These are phyloP conservation scores for Alosa sapidissima DNA, from an alignment of 2,797 vertebrate species.

Conservation along the genomic window DNA sequence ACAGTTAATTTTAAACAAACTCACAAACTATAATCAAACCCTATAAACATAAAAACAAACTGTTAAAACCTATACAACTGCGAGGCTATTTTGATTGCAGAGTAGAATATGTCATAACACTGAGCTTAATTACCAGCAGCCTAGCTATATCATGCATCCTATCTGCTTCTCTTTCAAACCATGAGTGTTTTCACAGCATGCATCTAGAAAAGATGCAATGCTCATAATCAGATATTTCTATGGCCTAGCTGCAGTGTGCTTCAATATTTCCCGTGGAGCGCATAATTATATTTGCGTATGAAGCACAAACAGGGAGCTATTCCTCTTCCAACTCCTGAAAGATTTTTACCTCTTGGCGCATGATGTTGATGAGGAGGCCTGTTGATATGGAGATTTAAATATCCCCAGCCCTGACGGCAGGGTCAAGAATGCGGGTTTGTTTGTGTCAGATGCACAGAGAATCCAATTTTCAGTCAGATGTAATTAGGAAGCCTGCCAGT, in stretches of 20 bases:
- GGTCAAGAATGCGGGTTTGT: background rate
- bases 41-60: background rate
- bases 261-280: background rate
- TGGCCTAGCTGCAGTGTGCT: background rate
- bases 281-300: background rate
- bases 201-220: background rate
- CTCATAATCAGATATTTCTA: background rate
- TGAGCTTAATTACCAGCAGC: background rate
- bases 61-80: background rate
- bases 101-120: background rate
- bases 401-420: background rate
- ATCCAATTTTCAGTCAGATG: slow-evolving; percentile 43
- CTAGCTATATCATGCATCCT: background rate
- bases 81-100: background rate
- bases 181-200: background rate
- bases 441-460: slow-evolving; percentile 29
- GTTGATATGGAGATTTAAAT: background rate
- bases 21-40: background rate
- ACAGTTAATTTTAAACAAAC: no score
- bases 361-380: background rate
- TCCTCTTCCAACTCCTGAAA: background rate
- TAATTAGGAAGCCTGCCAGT: slow-evolving; percentile 44
- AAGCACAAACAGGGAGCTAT: background rate
- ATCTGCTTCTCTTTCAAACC: background rate
- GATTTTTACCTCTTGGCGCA: background rate